These are phyloP conservation scores for Melanotaenia nigrans DNA, from an alignment of 2,797 vertebrate genomes.

Conservation along the genomic window DNA sequence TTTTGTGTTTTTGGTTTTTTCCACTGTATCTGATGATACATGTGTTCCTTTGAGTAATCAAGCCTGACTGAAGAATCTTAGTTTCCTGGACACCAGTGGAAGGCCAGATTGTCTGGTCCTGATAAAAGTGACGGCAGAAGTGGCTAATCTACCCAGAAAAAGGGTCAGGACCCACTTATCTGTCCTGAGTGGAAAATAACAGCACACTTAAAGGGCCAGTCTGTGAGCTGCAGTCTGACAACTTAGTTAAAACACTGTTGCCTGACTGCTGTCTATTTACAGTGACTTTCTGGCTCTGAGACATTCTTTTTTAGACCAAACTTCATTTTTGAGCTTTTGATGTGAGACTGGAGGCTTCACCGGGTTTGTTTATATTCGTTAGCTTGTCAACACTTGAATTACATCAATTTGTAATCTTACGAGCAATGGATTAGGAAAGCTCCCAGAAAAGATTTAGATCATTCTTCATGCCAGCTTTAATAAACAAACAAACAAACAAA, in stretches of 20 bases:
- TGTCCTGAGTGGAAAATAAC: slow-evolving; percentile 71
- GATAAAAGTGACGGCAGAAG: slow-evolving; percentile 74
- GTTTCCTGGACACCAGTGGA: slow-evolving; percentile 70
- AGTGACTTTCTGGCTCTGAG: slow-evolving; percentile 16
- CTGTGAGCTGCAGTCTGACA: slow-evolving; percentile 42
- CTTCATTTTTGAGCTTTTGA: slow-evolving; percentile 54
- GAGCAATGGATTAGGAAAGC: slow-evolving; percentile 14
- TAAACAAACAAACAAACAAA: not conserved
- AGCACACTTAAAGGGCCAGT: slow-evolving; percentile 49
- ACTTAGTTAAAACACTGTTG: slow-evolving; percentile 20
- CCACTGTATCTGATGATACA: slow-evolving; percentile 67
- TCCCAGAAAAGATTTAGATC: slow-evolving; percentile 29
- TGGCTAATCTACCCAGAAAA: slow-evolving; percentile 63
- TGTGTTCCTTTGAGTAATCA: slow-evolving; percentile 78
- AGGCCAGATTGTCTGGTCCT: slow-evolving; percentile 71
- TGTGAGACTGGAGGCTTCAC: slow-evolving; percentile 28
- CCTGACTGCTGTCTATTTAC: slow-evolving; percentile 35
- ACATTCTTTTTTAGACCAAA: slow-evolving; percentile 30
- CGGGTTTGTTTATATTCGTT: slow-evolving; percentile 38
- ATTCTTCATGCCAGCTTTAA: slow-evolving; percentile 25
- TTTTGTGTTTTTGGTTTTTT: slow-evolving; percentile 4
- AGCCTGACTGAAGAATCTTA: slow-evolving; percentile 56
- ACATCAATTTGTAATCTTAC: slow-evolving; percentile 32
- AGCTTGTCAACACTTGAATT: slow-evolving; percentile 50
- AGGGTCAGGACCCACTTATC: slow-evolving; percentile 73